Evolutionary conservation across 92 coral and sea anemone species (phyloP).

Genomic region (Bergia sp.): DNA sequence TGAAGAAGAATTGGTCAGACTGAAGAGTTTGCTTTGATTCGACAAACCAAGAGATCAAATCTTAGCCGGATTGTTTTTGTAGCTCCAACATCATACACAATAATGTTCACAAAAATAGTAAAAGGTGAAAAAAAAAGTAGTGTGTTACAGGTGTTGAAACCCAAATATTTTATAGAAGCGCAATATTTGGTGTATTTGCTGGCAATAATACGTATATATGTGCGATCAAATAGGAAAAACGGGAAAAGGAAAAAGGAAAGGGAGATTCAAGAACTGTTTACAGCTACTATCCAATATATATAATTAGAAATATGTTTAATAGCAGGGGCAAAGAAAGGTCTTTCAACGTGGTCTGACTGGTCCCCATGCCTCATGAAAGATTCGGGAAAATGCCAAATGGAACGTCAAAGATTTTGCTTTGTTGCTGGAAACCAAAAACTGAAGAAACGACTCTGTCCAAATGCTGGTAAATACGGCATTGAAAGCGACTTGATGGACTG

Average conservation of each 20-base stretch:
- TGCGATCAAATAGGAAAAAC: too few species aligned
- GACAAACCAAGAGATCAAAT: too few species aligned
- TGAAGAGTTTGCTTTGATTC: too few species aligned
- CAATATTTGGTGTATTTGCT: too few species aligned
- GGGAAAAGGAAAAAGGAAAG: neutral
- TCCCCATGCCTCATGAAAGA: conserved; percentile 26
- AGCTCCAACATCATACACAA: too few species aligned
- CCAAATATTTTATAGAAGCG: too few species aligned
- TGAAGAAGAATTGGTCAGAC: too few species aligned
- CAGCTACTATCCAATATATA: neutral
- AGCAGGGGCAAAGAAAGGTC: conserved; percentile 17
- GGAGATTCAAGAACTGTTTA: neutral
- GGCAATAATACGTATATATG: too few species aligned
- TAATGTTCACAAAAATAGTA: too few species aligned
- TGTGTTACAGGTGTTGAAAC: too few species aligned
- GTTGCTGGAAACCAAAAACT: conserved; percentile 22
- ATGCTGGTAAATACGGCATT: conserved; percentile 20
- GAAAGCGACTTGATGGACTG: conserved; percentile 31
- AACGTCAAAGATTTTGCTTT: conserved; percentile 40
- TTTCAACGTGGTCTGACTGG: conserved; percentile 35
- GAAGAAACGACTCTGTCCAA: conserved; percentile 32
- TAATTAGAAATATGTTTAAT: neutral
- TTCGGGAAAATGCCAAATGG: conserved; percentile 31
- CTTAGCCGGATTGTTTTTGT: too few species aligned
- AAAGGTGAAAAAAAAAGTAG: too few species aligned